A percentile compares a stretch with the other conserved stretches of the same genome.
Conservation (phyloP, 2,888 invertebrate species). For the Maniola hyperantus region DNA sequence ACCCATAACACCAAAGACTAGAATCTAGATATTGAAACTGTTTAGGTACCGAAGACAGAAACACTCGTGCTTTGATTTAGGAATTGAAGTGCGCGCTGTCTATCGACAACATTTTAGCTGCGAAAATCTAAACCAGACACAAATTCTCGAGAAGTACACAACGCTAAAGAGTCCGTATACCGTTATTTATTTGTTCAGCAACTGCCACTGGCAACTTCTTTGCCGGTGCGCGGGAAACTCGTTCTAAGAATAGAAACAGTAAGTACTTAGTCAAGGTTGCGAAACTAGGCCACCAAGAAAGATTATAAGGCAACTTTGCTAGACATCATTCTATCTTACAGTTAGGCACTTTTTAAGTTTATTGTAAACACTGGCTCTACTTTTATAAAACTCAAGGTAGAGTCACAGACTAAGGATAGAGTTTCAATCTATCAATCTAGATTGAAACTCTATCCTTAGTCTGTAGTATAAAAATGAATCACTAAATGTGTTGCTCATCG, state of each 20-base stretch:
- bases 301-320: conserved; percentile 46
- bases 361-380: no score
- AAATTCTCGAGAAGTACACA: conserved; percentile 19
- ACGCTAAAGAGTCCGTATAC: conserved; percentile 26
- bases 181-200: conserved; percentile 36
- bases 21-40: no score
- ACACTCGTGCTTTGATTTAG: neutral
- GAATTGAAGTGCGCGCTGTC: neutral
- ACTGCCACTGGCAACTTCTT: conserved; percentile 48
- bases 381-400: no score
- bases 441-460: no score
- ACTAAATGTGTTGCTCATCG: no score
- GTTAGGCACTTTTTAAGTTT: neutral
- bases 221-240: conserved; percentile 57
- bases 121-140: conserved; percentile 20
- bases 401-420: no score
- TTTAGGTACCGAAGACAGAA: no score
- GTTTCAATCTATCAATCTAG: no score
- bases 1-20: no score
- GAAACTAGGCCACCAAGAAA: conserved; percentile 71
- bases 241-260: conserved; percentile 68
- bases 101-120: neutral
- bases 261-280: conserved; percentile 71
- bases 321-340: conserved; percentile 38
- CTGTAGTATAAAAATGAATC: no score